Percentiles rank a stretch among this genome's conserved stretches.
phyloP scores from a whole-genome alignment of 2,113 vertebrate species.

The Mus musculus region GRCm39 chr6:82904001-82904500 shows the following conservation, averaged over 20 bases:
- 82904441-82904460: slow-evolving; percentile 31
- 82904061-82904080: slow-evolving; percentile 39
- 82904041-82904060: slow-evolving; percentile 39
- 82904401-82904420: slow-evolving; percentile 9
- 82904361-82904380: background rate
- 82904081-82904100: slow-evolving; percentile 32
- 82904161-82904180: background rate
- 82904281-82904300: background rate
- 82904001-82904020: background rate
- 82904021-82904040: background rate
- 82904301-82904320: background rate
- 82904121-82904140: background rate
- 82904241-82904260: background rate
- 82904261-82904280: background rate
- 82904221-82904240: too few species aligned
- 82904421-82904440: slow-evolving; percentile 24
- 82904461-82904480: background rate
- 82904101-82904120: slow-evolving; percentile 49
- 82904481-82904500: slow-evolving; percentile 1
- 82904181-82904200: background rate
- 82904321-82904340: background rate
- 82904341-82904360: background rate
- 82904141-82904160: background rate
- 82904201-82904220: background rate
- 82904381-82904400: background rate